Evolutionary conservation across 37 sponge, comb jelly and placozoan species (phyloP), one percentile per base, ranked within the genome.

Genomic region (Haliclona indistincta): DNA sequence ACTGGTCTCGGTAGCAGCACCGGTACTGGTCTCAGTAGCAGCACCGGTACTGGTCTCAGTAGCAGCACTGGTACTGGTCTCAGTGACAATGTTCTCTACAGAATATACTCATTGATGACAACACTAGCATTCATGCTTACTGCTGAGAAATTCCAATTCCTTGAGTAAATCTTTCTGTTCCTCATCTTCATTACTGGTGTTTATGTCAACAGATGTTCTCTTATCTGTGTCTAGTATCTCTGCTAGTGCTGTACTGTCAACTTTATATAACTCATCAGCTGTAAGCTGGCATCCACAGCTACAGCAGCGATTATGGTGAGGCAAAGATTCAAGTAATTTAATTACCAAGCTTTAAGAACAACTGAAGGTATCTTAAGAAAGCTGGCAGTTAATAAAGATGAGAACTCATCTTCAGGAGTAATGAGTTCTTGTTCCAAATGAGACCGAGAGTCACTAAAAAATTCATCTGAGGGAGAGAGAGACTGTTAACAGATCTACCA

Each of bases 201-300:
- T 47, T 17, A 17, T 15, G 13, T 47, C 15, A 15, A 17, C 13
- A 47, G 15, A 15, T 47, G 10, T 49, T 35, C 23, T 42, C 20
- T 47, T 28, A 56, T 73, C 75, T 25, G 11, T 11, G 39, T 60
- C 56, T 17, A 87, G 23, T 17, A 87, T 62, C 0, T 87, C 88
- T 2, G 81, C 76, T 53, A 87, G 64, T 41, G 71, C 88, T 29
- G 88, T 87, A 71, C 81, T 87, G 77, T 87, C 88, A 61, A 87
- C 70, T 76, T 87, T 87, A 63, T 80, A 87, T n/a, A 58, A 70
- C 55, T 87, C 88, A 29, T 87, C 88, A 19, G 81, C 81, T 61
- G 47, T 74, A 26, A 87, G 34, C 19, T 38, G 45, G 36, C 88
- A 76, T 38, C 88, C 88, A 74, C 88, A 87, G 33, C 81, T 81